phyloP scores from a whole-genome alignment of 2,797 vertebrate species.

The Acrocephalus scirpaceus region DNA sequence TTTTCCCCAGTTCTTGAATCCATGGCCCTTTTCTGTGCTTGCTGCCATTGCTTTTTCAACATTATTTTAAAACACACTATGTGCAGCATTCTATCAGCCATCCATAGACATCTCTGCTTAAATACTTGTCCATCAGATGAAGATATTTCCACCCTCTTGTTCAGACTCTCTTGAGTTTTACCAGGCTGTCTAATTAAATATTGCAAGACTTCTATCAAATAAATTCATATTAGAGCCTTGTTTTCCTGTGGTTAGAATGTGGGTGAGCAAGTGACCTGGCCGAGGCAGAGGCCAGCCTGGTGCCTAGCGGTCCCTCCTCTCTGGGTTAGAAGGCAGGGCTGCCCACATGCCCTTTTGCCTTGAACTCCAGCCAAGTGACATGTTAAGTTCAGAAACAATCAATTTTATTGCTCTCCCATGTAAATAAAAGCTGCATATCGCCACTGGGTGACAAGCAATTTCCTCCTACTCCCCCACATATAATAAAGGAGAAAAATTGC shows the following conservation, averaged over 20 bases:
- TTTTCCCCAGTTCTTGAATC: not conserved
- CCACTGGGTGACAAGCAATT: slow-evolving; percentile 35
- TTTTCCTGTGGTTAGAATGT: not conserved
- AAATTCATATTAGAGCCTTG: not conserved
- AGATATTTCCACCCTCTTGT: not conserved
- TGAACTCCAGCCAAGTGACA: not conserved
- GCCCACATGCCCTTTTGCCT: not conserved
- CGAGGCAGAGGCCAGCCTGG: not conserved
- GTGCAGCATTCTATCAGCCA: fast-evolving
- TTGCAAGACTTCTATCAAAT: not conserved
- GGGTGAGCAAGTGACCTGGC: not conserved
- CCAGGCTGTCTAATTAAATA: not conserved
- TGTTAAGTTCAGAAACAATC: not conserved
- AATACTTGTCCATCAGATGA: not conserved
- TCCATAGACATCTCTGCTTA: not conserved
- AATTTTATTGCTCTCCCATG: slow-evolving; percentile 38
- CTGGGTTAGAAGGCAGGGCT: not conserved
- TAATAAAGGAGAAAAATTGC: not conserved
- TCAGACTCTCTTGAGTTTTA: not conserved
- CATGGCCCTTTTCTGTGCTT: not conserved
- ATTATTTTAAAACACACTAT: not conserved
- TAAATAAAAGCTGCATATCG: slow-evolving; percentile 19
- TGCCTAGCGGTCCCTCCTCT: not conserved
- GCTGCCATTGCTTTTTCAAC: not conserved
- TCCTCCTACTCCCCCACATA: not conserved